Base-by-base conservation (phyloP, 2,113 vertebrate genomes). In the Oncorhynchus tshawytscha region DNA sequence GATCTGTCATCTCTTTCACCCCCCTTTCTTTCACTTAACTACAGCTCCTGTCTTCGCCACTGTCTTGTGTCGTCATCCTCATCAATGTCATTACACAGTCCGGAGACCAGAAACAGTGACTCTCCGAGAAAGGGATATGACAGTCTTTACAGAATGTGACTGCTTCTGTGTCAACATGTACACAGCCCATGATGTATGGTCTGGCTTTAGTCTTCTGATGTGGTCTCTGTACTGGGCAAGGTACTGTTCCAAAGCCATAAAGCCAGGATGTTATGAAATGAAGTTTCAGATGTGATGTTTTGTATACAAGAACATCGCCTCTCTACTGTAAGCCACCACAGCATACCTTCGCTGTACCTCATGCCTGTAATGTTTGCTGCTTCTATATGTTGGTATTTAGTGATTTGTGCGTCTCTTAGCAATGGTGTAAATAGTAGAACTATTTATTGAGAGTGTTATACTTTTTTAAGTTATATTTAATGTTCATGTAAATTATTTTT, bases 371-470 rank as follows among this genome's bases (percentile, higher is more conserved):
- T 94, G 95, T 94, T 96, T 97, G 97, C 96, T 99, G 97, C 96
- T 97, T 94, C 94, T 87, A 93, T 91, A 87, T 94, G 94, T 95
- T 94, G 94, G 92, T 94, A 94, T 94, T 94, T 93, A 90, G 94
- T 96, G 93, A 96, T 77, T 88, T 96, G 95, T 95, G 96, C 95
- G 92, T 97, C 94, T 96, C 94, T 95, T 95, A 95, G 95, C 94
- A 93, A 96, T 96, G 95, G 94, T 99, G 97, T 99, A 99, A 95
- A 99, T 99, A 98, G 96, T 97, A 96, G 96, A 97, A 96, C 96
- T 99, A 99, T 99, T 99, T 99, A 99, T 99, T 98, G 95, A 98
- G 96, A 98, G 96, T 95, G 95, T 97, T 98, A 96, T 98, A 95
- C 95, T 97, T 97, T 94, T 97, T 96, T 97, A 97, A 98, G 95